Evolutionary conservation across 2,797 vertebrate species (phyloP).

Genomic region (Leuciscus waleckii): DNA sequence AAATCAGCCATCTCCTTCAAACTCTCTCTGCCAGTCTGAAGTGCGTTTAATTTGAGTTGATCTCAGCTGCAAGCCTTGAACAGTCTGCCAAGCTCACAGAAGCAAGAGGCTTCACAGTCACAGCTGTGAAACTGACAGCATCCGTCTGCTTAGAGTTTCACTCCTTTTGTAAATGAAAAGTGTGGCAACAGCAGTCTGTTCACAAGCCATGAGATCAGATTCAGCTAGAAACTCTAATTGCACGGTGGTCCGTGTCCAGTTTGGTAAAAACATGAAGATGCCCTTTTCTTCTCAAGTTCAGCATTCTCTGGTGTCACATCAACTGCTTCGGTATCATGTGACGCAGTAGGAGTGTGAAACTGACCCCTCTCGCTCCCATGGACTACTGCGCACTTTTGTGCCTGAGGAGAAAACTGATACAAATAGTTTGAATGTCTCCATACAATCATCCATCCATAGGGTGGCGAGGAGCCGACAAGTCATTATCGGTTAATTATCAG

Average conservation of each 20-base stretch:
- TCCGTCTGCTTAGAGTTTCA: slow-evolving; percentile 42
- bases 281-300: slow-evolving; percentile 1
- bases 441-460: background rate
- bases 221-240: background rate
- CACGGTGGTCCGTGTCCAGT: background rate
- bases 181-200: slow-evolving; percentile 50
- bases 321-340: slow-evolving; percentile 6
- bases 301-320: slow-evolving; percentile 7
- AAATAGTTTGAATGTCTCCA: slow-evolving; percentile 7
- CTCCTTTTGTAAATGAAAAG: slow-evolving; percentile 40
- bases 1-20: slow-evolving; percentile 31
- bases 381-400: background rate
- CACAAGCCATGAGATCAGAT: slow-evolving; percentile 36
- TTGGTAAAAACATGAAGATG: slow-evolving; percentile 7
- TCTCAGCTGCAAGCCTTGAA: slow-evolving; percentile 23
- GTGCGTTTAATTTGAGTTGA: slow-evolving; percentile 33
- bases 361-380: slow-evolving; percentile 17
- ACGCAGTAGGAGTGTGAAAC: slow-evolving; percentile 14
- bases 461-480: background rate
- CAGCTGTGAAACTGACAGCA: slow-evolving; percentile 50
- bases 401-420: background rate
- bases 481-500: slow-evolving; percentile 39
- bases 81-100: slow-evolving; percentile 23
- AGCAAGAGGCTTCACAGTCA: slow-evolving; percentile 35
- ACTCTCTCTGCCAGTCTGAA: slow-evolving; percentile 6